Evolutionary conservation across 2,797 vertebrate species (phyloP).

Genomic region (Labroides dimidiatus): DNA sequence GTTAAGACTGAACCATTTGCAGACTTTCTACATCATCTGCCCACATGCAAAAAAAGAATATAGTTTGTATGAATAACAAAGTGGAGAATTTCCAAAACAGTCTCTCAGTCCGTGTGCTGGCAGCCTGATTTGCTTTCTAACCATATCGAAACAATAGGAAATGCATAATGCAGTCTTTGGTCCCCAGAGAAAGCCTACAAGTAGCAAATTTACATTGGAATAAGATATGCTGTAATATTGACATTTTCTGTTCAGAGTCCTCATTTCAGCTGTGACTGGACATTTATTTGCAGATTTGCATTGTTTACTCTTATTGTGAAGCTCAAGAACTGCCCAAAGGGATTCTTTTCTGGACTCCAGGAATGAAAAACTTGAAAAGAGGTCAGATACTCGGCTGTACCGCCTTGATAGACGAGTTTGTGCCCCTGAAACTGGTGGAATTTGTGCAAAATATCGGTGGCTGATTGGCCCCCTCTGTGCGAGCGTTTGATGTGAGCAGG

Average conservation of each 20-base stretch:
- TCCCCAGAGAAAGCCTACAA: too few relatives aligned
- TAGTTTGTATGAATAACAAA: too few relatives aligned
- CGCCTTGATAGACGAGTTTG: conserved; percentile 3
- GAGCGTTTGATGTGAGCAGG: conserved; percentile 54
- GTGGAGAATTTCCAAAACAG: too few relatives aligned
- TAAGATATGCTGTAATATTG: neutral
- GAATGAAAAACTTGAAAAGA: conserved; percentile 11
- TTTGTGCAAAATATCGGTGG: conserved; percentile 41
- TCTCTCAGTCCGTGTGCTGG: too few relatives aligned
- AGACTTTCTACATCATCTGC: neutral
- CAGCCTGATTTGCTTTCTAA: too few relatives aligned
- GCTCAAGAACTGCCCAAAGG: neutral
- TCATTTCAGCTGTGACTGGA: neutral
- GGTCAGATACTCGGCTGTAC: conserved; percentile 8
- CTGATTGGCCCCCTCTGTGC: conserved; percentile 54
- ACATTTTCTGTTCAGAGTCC: neutral
- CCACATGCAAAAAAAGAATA: too few relatives aligned
- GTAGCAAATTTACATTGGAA: too few relatives aligned
- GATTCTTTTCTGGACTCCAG: neutral
- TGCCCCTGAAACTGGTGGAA: conserved; percentile 26
- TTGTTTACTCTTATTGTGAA: neutral
- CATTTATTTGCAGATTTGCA: neutral
- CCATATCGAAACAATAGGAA: too few relatives aligned
- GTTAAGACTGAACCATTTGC: neutral
- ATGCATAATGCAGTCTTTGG: neutral